Base-by-base conservation (phyloP, 2,888 invertebrate species). In the Calameuta filiformis region DNA sequence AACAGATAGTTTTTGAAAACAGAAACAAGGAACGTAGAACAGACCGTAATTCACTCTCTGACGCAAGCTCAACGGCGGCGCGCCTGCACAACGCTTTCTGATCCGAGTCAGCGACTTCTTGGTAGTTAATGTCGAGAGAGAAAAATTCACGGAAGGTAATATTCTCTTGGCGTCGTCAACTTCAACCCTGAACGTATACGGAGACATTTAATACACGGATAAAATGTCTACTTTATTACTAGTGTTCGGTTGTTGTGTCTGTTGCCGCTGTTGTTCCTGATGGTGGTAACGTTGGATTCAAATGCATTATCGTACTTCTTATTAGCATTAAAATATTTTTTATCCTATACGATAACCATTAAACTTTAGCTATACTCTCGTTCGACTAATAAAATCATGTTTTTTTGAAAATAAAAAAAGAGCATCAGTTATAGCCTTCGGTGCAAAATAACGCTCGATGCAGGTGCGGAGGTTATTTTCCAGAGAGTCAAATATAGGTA, bases 21-120 rank as follows among this genome's bases (percentile, higher is more conserved):
- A 56, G 56, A 56, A 23, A 56, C 2, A 23, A 56, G 35, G 35
- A 74, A 35, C 79, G 82, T 79, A 80, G 80, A 84, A 80, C 81
- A 79, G 79, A 83, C n/a, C 79, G 83, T 87, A 87, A 88, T 87
- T 88, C 88, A 86, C 83, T 82, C 83, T 76, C 84, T 88, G 88
- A 88, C 85, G 87, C 88, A 88, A 87, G 87, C 84, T 81, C 78
- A 79, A 85, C 86, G 87, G 85, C 86, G 85, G 85, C 86, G 85
- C 86, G 86, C 81, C 86, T 84, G 85, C 79, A 82, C 77, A 82
- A 81, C 79, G 81, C 83, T 83, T 87, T 85, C 86, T 85, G 84
- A 86, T 82, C 80, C 82, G 82, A 84, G 85, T 85, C 84, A 85
- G 83, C 82, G 83, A 83, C 84, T 88, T 84, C 84, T 80, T 76